Evolutionary conservation across 2,113 vertebrate species (phyloP).

Genomic region (Tenrec ecaudatus): DNA sequence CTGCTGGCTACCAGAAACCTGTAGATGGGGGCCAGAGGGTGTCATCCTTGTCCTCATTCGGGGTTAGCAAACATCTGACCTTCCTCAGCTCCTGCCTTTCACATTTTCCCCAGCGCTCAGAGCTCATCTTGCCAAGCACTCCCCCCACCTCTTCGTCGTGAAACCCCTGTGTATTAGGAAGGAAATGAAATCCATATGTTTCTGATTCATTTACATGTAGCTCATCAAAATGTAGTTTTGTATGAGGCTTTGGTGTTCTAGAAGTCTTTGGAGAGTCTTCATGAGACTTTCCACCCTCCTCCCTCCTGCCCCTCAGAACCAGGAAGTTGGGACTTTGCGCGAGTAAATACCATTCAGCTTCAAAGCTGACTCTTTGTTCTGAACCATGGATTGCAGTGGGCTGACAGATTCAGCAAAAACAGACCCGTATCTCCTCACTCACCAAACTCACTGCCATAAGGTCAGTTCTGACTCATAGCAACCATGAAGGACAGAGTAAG

Average conservation of each 20-base stretch:
- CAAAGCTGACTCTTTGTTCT: not conserved
- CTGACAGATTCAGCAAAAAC: not conserved
- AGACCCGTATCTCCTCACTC: not conserved
- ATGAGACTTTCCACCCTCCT: slow-evolving; percentile 66
- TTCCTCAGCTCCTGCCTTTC: not conserved
- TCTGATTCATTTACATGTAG: slow-evolving; percentile 78
- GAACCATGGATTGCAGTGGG: not conserved
- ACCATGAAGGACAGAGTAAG: too few relatives aligned
- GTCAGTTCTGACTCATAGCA: too few relatives aligned
- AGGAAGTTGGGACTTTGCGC: slow-evolving; percentile 76
- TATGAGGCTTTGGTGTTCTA: slow-evolving; percentile 77
- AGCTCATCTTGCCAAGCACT: slow-evolving; percentile 1
- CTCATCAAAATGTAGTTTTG: slow-evolving; percentile 82
- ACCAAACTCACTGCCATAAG: too few relatives aligned
- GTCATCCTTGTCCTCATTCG: not conserved
- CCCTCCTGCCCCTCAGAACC: not conserved
- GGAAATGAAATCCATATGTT: slow-evolving; percentile 79
- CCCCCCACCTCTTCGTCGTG: slow-evolving; percentile 47
- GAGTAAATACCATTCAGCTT: slow-evolving; percentile 71
- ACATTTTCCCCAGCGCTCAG: slow-evolving; percentile 31
- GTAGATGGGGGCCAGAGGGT: too few relatives aligned
- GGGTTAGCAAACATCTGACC: not conserved
- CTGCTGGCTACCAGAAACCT: not conserved
- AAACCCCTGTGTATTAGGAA: slow-evolving; percentile 66
- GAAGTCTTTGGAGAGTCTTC: slow-evolving; percentile 76